These are phyloP conservation scores for Nymphicus hollandicus DNA, from an alignment of 2,113 vertebrate species.

Conservation along the genomic window DNA sequence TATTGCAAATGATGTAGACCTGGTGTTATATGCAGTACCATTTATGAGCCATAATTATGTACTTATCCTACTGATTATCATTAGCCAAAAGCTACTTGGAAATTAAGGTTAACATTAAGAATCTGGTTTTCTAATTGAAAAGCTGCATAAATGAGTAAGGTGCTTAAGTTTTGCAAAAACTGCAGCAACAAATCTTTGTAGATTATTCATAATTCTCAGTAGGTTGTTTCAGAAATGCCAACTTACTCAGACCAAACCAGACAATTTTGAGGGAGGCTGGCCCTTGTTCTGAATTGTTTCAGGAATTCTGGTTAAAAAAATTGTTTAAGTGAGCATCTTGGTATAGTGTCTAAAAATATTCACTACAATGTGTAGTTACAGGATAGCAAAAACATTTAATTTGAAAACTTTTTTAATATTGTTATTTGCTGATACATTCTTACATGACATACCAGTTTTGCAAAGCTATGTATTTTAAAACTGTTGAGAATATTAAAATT, in stretches of 20 bases:
- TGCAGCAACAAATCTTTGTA: background rate
- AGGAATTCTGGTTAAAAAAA: background rate
- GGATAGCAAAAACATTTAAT: background rate
- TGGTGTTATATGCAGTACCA: conserved; percentile 10
- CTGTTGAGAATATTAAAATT: background rate
- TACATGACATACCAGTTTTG: background rate
- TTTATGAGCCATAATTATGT: conserved; percentile 47
- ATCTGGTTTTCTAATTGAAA: conserved; percentile 39
- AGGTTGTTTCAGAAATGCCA: background rate
- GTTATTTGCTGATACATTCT: background rate
- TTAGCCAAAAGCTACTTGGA: conserved; percentile 44
- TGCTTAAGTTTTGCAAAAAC: conserved; percentile 8
- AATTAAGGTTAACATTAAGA: conserved; percentile 55
- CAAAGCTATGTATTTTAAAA: background rate
- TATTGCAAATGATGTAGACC: conserved; percentile 29
- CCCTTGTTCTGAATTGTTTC: background rate
- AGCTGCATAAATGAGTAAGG: conserved; percentile 42
- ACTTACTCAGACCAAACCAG: background rate
- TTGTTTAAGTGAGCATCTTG: background rate
- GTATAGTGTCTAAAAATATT: background rate
- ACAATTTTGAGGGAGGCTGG: background rate
- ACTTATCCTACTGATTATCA: conserved; percentile 49
- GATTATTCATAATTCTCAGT: background rate
- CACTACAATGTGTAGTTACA: background rate
- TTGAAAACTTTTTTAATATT: background rate